Conservation (phyloP, 2,797 vertebrate genomes). For the Channa striata region DNA sequence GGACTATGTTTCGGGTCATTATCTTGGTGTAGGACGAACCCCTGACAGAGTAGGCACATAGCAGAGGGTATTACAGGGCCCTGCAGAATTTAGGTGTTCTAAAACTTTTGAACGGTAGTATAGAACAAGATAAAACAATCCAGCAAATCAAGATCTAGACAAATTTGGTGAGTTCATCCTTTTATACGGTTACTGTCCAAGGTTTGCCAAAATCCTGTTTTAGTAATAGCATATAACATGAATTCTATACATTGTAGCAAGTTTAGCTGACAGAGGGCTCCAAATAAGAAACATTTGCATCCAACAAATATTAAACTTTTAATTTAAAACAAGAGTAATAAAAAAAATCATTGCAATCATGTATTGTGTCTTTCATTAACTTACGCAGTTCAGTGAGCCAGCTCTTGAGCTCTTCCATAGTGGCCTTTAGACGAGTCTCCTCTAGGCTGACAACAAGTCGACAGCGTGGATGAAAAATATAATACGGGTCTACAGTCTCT, state of each 20-base stretch:
- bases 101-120: too few species aligned
- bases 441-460: slow-evolving; percentile 91
- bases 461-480: slow-evolving; percentile 96
- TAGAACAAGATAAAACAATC: too few species aligned
- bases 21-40: too few species aligned
- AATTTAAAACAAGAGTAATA: not conserved
- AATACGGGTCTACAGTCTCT: slow-evolving; percentile 96
- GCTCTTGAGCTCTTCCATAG: slow-evolving; percentile 93
- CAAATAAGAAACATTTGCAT: slow-evolving; percentile 5
- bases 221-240: not conserved
- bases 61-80: too few species aligned
- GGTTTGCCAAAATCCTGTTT: not conserved
- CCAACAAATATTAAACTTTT: not conserved
- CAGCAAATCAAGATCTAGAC: too few species aligned
- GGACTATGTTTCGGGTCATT: too few species aligned
- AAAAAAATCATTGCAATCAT: not conserved
- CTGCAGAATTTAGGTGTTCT: too few species aligned
- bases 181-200: too few species aligned
- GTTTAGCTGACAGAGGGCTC: not conserved
- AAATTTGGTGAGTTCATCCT: too few species aligned
- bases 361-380: slow-evolving; percentile 58
- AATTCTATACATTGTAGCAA: not conserved
- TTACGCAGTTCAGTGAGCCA: slow-evolving; percentile 94
- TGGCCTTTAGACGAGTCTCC: slow-evolving; percentile 95
- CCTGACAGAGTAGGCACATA: too few species aligned